Evolutionary conservation across 2,888 invertebrate genomes (phyloP), one percentile per base, ranked within the genome.

Genomic region (Vandiemenella viatica): DNA sequence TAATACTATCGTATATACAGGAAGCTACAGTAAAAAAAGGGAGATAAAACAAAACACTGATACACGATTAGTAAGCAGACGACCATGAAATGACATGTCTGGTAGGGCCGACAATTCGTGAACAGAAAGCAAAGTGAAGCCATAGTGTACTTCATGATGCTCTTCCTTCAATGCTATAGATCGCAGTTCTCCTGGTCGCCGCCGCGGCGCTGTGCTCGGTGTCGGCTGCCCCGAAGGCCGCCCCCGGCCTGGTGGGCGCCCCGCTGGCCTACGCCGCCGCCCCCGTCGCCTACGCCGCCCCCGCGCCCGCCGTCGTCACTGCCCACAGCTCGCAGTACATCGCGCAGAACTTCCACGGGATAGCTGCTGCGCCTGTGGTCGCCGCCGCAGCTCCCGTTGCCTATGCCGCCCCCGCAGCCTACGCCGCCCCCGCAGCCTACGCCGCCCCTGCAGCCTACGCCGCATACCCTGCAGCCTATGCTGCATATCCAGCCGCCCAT

Each of bases 271-370:
- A 42, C 48, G 16, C 53, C 37, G 48, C 40, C 23, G 19, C 46
- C 43, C 43, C 46, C 15, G 49, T 50, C 3, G 16, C 45, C 15
- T 20, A 37, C 15, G 50, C 50, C 19, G 37, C 46, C 16, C 45
- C 48, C n/a, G 15, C 40, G 40, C 37, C 49, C 16, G 53, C 51
- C 20, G 37, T 45, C n/a, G 47, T 43, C 23, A 79, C 80, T 0
- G 75, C 80, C 1, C 72, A 74, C 58, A 78, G 79, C 64, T 76
- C 76, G 10, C 77, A 80, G 62, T 76, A 77, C 50, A 63, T 79
- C 57, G 69, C 77, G 18, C 70, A 78, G 55, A 76, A 77, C 61
- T 73, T 74, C 66, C 77, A 80, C 57, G 73, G 73, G 1, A 63
- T 77, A 8, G 74, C 73, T 6, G 69, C 76, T 5, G 70, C 69